Evolutionary conservation across 1,140 invertebrate species (phyloP), one percentile per base, ranked within the genome.

Genomic region (Oncopodura yosiiana): DNA sequence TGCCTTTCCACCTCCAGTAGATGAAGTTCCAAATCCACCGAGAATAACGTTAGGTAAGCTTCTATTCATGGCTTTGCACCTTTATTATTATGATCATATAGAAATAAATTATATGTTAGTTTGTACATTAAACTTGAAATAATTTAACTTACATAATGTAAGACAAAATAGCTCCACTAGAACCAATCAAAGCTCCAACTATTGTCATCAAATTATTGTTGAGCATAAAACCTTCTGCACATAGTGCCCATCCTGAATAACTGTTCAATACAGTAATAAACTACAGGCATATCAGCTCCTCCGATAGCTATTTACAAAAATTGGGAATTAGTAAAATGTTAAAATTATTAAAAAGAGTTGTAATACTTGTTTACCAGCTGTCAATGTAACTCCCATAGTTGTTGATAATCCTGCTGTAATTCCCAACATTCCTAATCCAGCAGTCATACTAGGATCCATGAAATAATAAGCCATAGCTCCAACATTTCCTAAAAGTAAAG

Each of bases 131-230:
- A 29, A 54, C 3, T 16, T 38, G 4, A 24, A 24, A 23, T n/a
- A 46, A 51, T 56, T 66, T 71, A 84, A 84, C 74, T 87, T 88
- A 93, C 89, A 93, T 93, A 63, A 94, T 93, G 71, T 94, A 91
- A 0, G 87, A 92, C 2, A 94, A 75, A 71, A 93, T 93, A 45
- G 88, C 89, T 68, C 89, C 18, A 59, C 85, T 89, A 29, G 84
- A 88, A 42, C 89, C 89, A 70, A 94, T 93, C 54, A 94, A 72
- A 12, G 89, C 86, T 29, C 89, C 89, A 23, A 93, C 87, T 64
- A 92, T 82, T 5, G 88, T 93, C 86, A 93, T 88, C 29, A 93
- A 71, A 61, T 86, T 89, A 71, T 93, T 93, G 71, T 93, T 87
- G 34, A 94, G 73, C 88, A 93, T 92, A 70, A 94, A 92, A 37